These are phyloP conservation scores for Taenioides sp. DNA, from an alignment of 2,797 vertebrate genomes.

Conservation along the genomic window DNA sequence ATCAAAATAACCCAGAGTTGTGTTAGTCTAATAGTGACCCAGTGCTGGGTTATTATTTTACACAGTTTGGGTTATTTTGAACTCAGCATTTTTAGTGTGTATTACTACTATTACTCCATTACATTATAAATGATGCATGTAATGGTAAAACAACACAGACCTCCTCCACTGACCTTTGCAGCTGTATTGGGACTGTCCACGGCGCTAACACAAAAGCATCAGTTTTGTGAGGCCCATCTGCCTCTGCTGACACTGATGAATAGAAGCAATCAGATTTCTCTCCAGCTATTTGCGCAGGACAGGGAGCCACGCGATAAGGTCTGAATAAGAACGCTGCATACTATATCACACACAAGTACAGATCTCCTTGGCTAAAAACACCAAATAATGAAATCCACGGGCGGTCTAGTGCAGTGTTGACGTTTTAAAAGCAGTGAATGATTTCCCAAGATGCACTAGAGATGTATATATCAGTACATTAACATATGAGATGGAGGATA, in stretches of 20 bases:
- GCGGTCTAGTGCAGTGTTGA: constrained; percentile 3
- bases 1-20: no score
- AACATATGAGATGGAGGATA: not conserved
- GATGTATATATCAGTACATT: not conserved
- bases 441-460: not conserved
- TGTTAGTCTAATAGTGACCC: no score
- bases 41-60: no score
- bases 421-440: not conserved
- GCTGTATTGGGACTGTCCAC: constrained; percentile 29
- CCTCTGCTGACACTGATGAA: constrained; percentile 69
- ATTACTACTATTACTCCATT: not conserved
- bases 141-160: constrained; percentile 13
- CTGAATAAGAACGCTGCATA: constrained; percentile 35
- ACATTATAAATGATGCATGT: not conserved
- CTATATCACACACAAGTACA: constrained; percentile 45
- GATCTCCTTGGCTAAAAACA: constrained; percentile 28
- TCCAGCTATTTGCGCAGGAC: constrained; percentile 34
- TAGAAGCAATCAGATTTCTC: constrained; percentile 59
- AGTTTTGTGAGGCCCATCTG: constrained; percentile 57
- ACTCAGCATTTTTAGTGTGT: no score
- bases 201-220: constrained; percentile 43
- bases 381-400: constrained; percentile 12
- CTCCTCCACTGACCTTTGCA: constrained; percentile 25
- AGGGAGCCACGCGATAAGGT: constrained; percentile 6
- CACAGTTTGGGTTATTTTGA: no score